Conservation (phyloP, 1,140 invertebrate genomes). For the Lerema accius region DNA sequence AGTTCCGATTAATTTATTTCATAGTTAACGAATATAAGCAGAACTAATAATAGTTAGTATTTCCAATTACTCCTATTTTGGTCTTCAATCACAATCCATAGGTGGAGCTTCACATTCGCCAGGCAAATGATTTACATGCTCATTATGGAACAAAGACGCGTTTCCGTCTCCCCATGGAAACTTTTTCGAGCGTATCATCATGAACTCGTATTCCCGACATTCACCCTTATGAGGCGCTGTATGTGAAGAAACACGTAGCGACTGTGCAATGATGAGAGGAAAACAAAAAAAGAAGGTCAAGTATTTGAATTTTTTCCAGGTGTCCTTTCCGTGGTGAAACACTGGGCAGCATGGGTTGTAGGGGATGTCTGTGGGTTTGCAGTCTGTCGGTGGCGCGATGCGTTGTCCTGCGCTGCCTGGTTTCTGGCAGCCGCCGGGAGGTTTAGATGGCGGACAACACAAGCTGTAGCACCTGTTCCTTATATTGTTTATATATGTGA, state of each 20-base stretch:
- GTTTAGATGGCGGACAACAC: slow-evolving; percentile 50
- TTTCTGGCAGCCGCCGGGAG: slow-evolving; percentile 41
- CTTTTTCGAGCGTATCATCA: slow-evolving; percentile 75
- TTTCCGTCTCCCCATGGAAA: slow-evolving; percentile 96
- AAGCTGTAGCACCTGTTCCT: slow-evolving; percentile 44
- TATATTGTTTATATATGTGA: neutral
- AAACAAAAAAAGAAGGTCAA: slow-evolving; percentile 57
- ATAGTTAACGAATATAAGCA: no score
- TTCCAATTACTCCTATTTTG: no score
- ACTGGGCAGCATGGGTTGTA: slow-evolving; percentile 64
- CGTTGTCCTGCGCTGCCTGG: slow-evolving; percentile 38
- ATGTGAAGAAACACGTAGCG: slow-evolving; percentile 44
- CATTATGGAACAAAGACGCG: slow-evolving; percentile 91
- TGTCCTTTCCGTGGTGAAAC: slow-evolving; percentile 54
- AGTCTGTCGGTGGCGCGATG: slow-evolving; percentile 49
- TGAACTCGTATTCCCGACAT: slow-evolving; percentile 73
- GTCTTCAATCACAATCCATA: slow-evolving; percentile 58
- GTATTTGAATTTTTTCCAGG: slow-evolving; percentile 63
- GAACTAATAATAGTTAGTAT: no score
- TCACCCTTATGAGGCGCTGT: slow-evolving; percentile 44
- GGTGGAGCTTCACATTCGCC: slow-evolving; percentile 87
- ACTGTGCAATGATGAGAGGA: slow-evolving; percentile 61
- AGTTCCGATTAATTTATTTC: slow-evolving; percentile 29
- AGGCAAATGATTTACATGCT: slow-evolving; percentile 89
- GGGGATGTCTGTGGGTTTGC: slow-evolving; percentile 51